Evolutionary conservation across 2,113 vertebrate species (phyloP).

Genomic region (Nematolebias whitei): DNA sequence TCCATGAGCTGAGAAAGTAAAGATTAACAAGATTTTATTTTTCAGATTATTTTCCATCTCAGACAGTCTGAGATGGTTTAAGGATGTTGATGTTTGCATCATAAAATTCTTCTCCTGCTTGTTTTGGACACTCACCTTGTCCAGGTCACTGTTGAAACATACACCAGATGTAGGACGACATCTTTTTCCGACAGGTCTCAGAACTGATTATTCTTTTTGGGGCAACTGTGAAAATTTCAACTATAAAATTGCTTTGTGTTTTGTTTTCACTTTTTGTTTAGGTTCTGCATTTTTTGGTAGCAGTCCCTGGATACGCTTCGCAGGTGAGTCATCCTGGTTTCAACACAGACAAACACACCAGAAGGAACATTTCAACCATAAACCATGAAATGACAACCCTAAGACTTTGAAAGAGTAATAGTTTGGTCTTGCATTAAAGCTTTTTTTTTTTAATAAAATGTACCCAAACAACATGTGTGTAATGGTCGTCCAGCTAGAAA

Average conservation of each 20-base stretch:
- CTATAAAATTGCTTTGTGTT: neutral
- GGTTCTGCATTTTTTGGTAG: neutral
- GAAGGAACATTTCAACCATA: neutral
- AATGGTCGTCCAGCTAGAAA: slow-evolving; percentile 18
- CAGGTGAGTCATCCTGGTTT: neutral
- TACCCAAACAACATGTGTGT: slow-evolving; percentile 19
- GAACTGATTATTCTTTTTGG: neutral
- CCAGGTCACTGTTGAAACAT: neutral
- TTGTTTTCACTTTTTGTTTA: neutral
- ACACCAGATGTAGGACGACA: neutral
- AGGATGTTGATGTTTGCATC: neutral
- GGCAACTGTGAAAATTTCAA: neutral
- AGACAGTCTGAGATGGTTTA: neutral
- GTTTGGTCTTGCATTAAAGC: neutral
- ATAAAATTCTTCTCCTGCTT: neutral
- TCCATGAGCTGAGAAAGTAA: slow-evolving; percentile 16
- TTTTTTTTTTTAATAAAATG: neutral
- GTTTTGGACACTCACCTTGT: neutral
- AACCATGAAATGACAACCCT: neutral
- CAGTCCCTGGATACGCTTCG: neutral
- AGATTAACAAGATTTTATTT: slow-evolving; percentile 14
- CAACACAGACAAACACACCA: neutral
- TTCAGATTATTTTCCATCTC: neutral
- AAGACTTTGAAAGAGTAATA: neutral
- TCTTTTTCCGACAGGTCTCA: neutral